phyloP scores from a whole-genome alignment of 1,140 invertebrate genomes.

The Drosophila persimilis region DNA sequence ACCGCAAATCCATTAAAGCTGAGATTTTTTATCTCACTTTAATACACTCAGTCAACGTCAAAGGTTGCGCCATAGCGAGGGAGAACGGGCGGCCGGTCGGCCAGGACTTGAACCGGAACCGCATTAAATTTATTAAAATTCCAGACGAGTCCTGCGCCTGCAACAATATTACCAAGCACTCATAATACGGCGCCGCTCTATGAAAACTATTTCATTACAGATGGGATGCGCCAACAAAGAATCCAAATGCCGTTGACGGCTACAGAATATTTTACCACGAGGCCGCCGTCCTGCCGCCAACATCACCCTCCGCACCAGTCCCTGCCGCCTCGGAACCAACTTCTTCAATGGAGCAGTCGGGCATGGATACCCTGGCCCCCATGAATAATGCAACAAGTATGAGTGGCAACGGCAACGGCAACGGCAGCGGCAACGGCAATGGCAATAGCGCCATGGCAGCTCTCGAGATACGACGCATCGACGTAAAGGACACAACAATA shows the following conservation, averaged over 20 bases:
- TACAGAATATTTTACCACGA: constrained; percentile 89
- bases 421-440: constrained; percentile 24
- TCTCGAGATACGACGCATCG: constrained; percentile 86
- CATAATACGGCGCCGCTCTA: constrained; percentile 70
- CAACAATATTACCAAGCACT: constrained; percentile 76
- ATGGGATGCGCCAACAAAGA: constrained; percentile 91
- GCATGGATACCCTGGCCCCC: constrained; percentile 55
- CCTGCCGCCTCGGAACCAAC: constrained; percentile 16
- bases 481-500: constrained; percentile 88
- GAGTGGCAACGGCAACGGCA: constrained; percentile 36
- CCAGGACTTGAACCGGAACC: constrained; percentile 18
- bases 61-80: constrained; percentile 44
- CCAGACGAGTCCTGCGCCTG: constrained; percentile 73
- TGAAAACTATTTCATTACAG: constrained; percentile 83
- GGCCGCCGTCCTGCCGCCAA: constrained; percentile 74
- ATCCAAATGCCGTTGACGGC: constrained; percentile 91
- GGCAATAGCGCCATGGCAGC: constrained; percentile 43
- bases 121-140: constrained; percentile 81
- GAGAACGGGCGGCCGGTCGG: neutral
- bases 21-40: constrained; percentile 80
- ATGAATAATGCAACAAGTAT: constrained; percentile 80
- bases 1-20: constrained; percentile 80
- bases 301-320: constrained; percentile 28
- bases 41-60: constrained; percentile 80
- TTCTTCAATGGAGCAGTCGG: constrained; percentile 50